These are phyloP conservation scores for Anastatus disparis DNA, from an alignment of 1,140 invertebrate species.

Conservation along the genomic window DNA sequence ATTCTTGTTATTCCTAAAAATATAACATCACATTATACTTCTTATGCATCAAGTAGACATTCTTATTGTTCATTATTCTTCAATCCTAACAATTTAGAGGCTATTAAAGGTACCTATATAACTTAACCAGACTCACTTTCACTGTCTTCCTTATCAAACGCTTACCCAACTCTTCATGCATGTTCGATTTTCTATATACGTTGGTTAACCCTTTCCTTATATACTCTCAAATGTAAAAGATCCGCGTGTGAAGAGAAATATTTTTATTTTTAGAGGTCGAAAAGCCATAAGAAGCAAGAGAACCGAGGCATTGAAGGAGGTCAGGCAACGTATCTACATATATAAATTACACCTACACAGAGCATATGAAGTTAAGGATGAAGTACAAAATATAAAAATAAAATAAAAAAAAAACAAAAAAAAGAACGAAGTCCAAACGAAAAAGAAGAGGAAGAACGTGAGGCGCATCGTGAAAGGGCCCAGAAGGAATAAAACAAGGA, in stretches of 20 bases:
- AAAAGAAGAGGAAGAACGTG: conserved; percentile 32
- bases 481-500: background rate
- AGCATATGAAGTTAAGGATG: background rate
- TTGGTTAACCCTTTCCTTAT: too few relatives aligned
- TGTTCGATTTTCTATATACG: too few relatives aligned
- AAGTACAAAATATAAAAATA: conserved; percentile 21
- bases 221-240: too few relatives aligned
- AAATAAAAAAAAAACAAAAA: too few relatives aligned
- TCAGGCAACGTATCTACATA: conserved; percentile 12
- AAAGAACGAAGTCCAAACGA: conserved; percentile 32
- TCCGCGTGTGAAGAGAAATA: background rate
- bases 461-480: background rate
- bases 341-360: too few relatives aligned
- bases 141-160: background rate
- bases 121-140: background rate
- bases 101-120: too few relatives aligned
- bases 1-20: too few relatives aligned
- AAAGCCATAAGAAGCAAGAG: background rate
- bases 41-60: too few relatives aligned
- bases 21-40: too few relatives aligned
- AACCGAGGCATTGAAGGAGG: background rate
- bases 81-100: too few relatives aligned
- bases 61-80: too few relatives aligned
- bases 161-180: too few relatives aligned
- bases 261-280: conserved; percentile 24